These are phyloP conservation scores for Thyatira batis DNA, from an alignment of 2,888 invertebrate species.

Conservation along the genomic window DNA sequence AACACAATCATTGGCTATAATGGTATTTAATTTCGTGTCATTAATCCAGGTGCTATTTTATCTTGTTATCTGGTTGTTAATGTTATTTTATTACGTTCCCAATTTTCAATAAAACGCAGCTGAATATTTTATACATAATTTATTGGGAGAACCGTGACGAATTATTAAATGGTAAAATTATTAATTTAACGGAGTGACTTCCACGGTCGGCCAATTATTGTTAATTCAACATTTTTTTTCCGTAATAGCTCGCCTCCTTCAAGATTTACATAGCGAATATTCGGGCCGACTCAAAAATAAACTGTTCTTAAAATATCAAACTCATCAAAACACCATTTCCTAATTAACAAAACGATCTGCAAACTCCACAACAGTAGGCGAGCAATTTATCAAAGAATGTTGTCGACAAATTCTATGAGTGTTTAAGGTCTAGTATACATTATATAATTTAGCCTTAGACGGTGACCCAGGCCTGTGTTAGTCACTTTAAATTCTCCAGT, in stretches of 20 bases:
- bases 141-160: neutral
- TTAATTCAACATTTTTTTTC: neutral
- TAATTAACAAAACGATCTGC: neutral
- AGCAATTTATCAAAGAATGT: slow-evolving; percentile 3
- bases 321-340: slow-evolving; percentile 2
- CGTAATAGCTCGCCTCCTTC: neutral
- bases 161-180: neutral
- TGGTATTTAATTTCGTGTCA: neutral
- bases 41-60: neutral
- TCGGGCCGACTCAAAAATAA: neutral
- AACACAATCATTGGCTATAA: slow-evolving; percentile 4
- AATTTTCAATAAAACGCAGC: neutral
- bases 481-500: slow-evolving; percentile 65
- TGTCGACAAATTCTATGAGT: slow-evolving; percentile 11
- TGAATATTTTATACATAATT: neutral
- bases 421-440: slow-evolving; percentile 17
- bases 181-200: neutral
- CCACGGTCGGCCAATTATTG: neutral
- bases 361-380: neutral
- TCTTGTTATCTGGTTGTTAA: neutral
- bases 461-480: slow-evolving; percentile 38
- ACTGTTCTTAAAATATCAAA: neutral
- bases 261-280: neutral
- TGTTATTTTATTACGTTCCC: neutral
- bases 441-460: slow-evolving; percentile 13